Conservation (phyloP, 2,888 invertebrate species). For the Epinotia bilunana region DNA sequence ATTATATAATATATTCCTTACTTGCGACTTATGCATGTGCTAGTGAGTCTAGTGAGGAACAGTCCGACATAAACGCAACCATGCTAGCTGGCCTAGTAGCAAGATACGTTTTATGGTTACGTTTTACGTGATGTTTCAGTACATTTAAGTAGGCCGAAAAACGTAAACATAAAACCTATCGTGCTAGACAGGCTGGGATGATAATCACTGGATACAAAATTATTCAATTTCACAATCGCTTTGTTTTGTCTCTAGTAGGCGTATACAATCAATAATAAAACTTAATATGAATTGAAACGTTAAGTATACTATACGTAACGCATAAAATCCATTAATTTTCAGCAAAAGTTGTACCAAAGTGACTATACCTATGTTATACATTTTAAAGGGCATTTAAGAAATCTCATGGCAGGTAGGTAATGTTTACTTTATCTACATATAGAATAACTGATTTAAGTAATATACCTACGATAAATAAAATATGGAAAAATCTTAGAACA, state of each 20-base stretch:
- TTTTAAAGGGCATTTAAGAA: background rate
- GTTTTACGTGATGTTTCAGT: too few species aligned
- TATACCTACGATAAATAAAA: background rate
- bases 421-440: background rate
- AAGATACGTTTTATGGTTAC: too few species aligned
- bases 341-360: constrained; percentile 4
- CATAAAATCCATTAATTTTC: background rate
- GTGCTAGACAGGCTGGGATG: background rate
- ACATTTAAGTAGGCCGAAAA: too few species aligned
- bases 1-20: too few species aligned
- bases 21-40: too few species aligned
- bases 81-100: too few species aligned
- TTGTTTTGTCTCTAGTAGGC: background rate
- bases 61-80: too few species aligned
- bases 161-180: too few species aligned
- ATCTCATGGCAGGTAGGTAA: background rate
- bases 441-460: background rate
- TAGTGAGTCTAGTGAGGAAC: too few species aligned
- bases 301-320: background rate
- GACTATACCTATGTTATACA: background rate
- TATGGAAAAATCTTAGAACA: background rate
- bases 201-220: background rate
- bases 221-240: background rate
- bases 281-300: background rate
- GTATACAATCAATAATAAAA: background rate